Evolutionary conservation across 2,888 invertebrate species (phyloP).

Genomic region (Macropis europaea): DNA sequence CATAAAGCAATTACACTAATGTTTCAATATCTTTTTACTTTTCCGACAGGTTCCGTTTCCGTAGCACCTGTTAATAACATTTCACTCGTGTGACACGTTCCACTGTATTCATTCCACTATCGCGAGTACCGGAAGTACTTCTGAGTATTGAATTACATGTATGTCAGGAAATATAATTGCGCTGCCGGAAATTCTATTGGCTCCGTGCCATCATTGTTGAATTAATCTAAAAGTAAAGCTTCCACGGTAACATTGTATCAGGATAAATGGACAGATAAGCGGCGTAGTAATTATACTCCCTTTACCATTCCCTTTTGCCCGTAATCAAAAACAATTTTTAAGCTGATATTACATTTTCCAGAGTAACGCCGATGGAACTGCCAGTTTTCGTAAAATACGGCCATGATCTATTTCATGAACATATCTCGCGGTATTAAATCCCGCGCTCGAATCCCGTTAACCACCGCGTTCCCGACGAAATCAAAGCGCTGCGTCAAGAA

Average conservation of each 20-base stretch:
- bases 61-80: no score
- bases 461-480: no score
- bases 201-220: constrained; percentile 1
- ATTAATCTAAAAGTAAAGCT: constrained; percentile 20
- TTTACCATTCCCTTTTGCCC: constrained; percentile 4
- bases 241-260: neutral
- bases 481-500: no score
- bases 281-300: constrained; percentile 25
- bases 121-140: no score
- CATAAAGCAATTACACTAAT: no score
- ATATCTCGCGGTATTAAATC: neutral
- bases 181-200: neutral
- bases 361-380: constrained; percentile 2
- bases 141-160: no score
- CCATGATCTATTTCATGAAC: neutral
- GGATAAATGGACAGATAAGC: constrained; percentile 39
- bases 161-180: neutral
- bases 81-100: no score
- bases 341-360: constrained; percentile 1
- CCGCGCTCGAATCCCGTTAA: no score
- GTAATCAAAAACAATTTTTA: constrained; percentile 14
- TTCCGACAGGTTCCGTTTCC: no score
- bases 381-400: neutral
- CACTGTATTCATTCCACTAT: no score
- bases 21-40: no score